Percentiles rank a stretch among this genome's conserved stretches.
Evolutionary conservation across 2,113 vertebrate species (phyloP).

Genomic region (Xenopus borealis): DNA sequence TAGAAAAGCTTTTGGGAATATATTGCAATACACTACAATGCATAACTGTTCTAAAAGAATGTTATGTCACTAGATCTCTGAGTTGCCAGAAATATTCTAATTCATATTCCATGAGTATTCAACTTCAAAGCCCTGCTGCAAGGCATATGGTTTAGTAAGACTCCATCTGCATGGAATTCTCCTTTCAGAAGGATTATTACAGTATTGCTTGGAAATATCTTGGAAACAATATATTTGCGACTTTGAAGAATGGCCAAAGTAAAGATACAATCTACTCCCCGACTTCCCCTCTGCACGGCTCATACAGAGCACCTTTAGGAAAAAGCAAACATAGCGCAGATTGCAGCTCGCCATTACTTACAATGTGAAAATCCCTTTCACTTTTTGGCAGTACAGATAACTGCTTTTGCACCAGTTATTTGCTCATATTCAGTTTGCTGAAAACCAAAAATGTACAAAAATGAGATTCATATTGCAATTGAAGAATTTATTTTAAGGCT

Average conservation of each 20-base stretch:
- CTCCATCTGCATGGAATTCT: constrained; percentile 6
- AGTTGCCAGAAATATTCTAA: too few relatives aligned
- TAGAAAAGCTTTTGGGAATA: too few relatives aligned
- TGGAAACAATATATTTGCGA: constrained; percentile 32
- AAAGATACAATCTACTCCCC: constrained; percentile 46
- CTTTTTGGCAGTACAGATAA: too few relatives aligned
- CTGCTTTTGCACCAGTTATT: neutral
- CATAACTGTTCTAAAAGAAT: neutral
- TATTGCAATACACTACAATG: neutral
- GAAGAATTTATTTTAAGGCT: neutral
- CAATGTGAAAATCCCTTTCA: too few relatives aligned
- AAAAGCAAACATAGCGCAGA: constrained; percentile 44
- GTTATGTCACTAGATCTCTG: neutral
- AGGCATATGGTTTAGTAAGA: neutral
- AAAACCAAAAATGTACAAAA: neutral
- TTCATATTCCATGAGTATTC: neutral
- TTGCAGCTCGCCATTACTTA: too few relatives aligned
- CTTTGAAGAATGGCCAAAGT: constrained; percentile 51
- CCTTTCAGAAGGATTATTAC: neutral
- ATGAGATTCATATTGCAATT: constrained; percentile 4
- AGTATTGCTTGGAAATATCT: constrained; percentile 21
- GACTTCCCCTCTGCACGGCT: constrained; percentile 46
- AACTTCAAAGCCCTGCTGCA: neutral
- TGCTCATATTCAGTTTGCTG: neutral
- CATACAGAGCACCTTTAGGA: constrained; percentile 47